Evolutionary conservation across 2,888 invertebrate species (phyloP).

Genomic region (Acleris cristana): DNA sequence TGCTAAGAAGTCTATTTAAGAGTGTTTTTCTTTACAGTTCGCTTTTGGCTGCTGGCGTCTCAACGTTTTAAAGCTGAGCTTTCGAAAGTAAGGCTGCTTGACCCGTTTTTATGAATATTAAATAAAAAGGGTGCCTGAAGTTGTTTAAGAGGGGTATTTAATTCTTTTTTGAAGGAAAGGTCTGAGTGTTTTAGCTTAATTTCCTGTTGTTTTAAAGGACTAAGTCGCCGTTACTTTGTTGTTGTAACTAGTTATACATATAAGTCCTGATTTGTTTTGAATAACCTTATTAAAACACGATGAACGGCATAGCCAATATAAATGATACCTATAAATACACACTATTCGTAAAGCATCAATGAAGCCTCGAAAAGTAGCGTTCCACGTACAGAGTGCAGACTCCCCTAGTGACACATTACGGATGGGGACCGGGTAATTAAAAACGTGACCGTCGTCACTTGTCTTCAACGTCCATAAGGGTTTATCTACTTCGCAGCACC

Average conservation of each 20-base stretch:
- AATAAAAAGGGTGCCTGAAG: slow-evolving; percentile 34
- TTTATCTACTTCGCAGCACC: slow-evolving; percentile 75
- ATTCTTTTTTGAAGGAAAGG: slow-evolving; percentile 18
- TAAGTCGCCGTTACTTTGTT: too few species aligned
- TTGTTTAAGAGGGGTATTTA: slow-evolving; percentile 18
- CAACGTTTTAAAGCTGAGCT: slow-evolving; percentile 34
- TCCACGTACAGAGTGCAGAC: slow-evolving; percentile 56
- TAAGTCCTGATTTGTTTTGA: too few species aligned
- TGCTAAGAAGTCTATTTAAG: slow-evolving; percentile 52
- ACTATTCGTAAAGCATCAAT: slow-evolving; percentile 11
- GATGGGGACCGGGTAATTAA: slow-evolving; percentile 79
- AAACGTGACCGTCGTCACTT: slow-evolving; percentile 83
- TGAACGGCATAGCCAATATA: not conserved
- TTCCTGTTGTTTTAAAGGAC: too few species aligned
- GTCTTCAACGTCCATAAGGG: slow-evolving; percentile 71
- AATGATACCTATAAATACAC: not conserved
- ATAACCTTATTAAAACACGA: not conserved
- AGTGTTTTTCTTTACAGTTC: slow-evolving; percentile 41
- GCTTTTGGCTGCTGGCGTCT: slow-evolving; percentile 21
- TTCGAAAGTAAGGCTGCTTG: slow-evolving; percentile 26
- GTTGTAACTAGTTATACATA: too few species aligned
- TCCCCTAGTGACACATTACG: slow-evolving; percentile 70
- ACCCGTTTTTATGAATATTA: slow-evolving; percentile 37
- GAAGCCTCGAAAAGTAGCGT: slow-evolving; percentile 39
- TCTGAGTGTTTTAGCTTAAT: not conserved